Conservation (phyloP, 53 echinoderm and acorn worm genomes). For the Pentamera pediparva region DNA sequence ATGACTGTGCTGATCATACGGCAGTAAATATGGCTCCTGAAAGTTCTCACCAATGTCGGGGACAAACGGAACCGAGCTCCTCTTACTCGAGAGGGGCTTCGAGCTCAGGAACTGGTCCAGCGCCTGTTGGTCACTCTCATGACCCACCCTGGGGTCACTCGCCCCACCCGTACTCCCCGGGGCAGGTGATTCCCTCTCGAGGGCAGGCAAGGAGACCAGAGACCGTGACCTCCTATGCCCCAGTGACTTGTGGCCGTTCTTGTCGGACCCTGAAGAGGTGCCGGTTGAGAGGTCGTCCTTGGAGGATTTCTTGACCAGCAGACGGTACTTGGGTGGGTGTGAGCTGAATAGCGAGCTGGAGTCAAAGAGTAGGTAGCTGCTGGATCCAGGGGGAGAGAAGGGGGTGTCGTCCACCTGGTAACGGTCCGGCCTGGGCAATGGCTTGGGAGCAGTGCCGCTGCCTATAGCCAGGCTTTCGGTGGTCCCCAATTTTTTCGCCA, state of each 20-base stretch:
- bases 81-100: too few relatives aligned
- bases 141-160: too few relatives aligned
- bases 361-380: constrained; percentile 66
- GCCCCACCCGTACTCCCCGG: not conserved
- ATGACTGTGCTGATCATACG: too few relatives aligned
- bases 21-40: too few relatives aligned
- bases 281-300: not conserved
- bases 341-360: constrained; percentile 62
- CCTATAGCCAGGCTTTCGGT: constrained; percentile 1
- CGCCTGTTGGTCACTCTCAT: too few relatives aligned
- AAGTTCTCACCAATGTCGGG: too few relatives aligned
- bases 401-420: constrained; percentile 54
- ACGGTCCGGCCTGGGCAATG: constrained; percentile 51
- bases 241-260: not conserved
- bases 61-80: too few relatives aligned
- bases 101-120: too few relatives aligned
- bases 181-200: not conserved
- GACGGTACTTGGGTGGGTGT: constrained; percentile 65
- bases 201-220: constrained; percentile 14
- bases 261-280: not conserved
- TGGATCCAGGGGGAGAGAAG: constrained; percentile 56
- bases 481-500: not conserved
- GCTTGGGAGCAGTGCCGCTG: not conserved
- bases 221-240: constrained; percentile 31
- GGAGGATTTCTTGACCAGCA: not conserved